Evolutionary conservation across 2,797 vertebrate genomes (phyloP).

Genomic region (Tapera naevia): DNA sequence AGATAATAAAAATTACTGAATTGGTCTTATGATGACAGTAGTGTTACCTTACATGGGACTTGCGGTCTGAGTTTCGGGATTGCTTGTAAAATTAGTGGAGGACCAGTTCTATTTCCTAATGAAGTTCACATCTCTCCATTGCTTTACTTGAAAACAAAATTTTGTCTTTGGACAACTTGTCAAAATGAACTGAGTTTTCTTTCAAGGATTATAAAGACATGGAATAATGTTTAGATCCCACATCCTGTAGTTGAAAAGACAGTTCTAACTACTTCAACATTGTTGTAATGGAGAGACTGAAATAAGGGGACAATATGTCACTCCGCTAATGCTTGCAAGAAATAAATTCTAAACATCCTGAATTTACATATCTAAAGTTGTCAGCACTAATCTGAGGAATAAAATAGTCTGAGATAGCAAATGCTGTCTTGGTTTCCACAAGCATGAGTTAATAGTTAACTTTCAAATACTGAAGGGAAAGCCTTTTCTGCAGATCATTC

Average conservation of each 20-base stretch:
- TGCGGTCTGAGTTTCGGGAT: not conserved
- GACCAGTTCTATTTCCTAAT: not conserved
- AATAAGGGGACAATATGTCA: not conserved
- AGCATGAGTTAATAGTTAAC: not conserved
- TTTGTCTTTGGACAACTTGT: not conserved
- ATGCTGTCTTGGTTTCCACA: not conserved
- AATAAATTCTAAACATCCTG: not conserved
- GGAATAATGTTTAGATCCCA: not conserved
- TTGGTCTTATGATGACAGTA: not conserved
- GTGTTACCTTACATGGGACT: not conserved
- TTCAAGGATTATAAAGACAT: not conserved
- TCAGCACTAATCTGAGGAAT: not conserved
- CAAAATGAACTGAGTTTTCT: not conserved
- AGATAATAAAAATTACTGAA: not conserved
- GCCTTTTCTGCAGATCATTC: not conserved
- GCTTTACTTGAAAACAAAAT: not conserved
- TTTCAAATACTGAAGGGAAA: not conserved
- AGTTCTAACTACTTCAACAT: not conserved
- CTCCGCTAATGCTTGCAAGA: not conserved
- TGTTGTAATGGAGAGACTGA: not conserved
- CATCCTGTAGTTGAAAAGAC: not conserved
- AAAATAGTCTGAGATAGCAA: not conserved
- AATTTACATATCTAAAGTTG: not conserved
- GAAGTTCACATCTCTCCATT: not conserved
- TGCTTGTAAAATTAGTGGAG: not conserved